Conservation (phyloP, 92 coral and sea anemone species). For the Bergia sp. region DNA sequence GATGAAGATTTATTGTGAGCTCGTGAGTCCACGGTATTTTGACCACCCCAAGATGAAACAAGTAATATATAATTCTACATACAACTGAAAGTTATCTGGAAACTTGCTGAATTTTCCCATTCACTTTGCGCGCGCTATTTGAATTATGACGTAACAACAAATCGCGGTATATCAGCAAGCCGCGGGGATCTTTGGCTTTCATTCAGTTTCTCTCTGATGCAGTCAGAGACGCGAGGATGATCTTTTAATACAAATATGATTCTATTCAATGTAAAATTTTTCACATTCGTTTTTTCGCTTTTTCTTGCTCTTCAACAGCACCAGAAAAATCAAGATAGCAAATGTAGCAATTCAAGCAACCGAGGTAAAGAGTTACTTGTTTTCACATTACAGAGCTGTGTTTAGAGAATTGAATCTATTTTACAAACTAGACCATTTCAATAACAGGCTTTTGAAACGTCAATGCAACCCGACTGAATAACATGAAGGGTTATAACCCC, state of each 20-base stretch:
- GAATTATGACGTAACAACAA: not conserved
- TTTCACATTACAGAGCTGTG: too few species aligned
- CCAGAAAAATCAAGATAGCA: not conserved
- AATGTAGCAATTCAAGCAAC: not conserved
- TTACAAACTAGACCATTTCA: not conserved
- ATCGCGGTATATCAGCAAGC: not conserved
- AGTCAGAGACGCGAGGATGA: not conserved
- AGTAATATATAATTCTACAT: too few species aligned
- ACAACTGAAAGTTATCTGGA: too few species aligned
- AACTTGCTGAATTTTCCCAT: not conserved
- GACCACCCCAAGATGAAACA: too few species aligned
- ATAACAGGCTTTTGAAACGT: too few species aligned
- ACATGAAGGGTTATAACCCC: too few species aligned
- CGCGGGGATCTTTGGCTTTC: not conserved
- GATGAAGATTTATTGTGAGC: too few species aligned
- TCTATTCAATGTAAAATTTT: not conserved
- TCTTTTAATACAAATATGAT: not conserved
- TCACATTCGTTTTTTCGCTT: not conserved
- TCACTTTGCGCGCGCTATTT: not conserved
- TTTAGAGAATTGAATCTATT: too few species aligned
- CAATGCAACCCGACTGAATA: too few species aligned
- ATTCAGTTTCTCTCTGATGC: not conserved
- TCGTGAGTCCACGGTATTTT: too few species aligned
- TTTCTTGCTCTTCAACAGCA: slow-evolving; percentile 6
- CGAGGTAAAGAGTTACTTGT: not conserved